phyloP scores from a whole-genome alignment of 2,888 invertebrate genomes.

The Apodemia zela region DNA sequence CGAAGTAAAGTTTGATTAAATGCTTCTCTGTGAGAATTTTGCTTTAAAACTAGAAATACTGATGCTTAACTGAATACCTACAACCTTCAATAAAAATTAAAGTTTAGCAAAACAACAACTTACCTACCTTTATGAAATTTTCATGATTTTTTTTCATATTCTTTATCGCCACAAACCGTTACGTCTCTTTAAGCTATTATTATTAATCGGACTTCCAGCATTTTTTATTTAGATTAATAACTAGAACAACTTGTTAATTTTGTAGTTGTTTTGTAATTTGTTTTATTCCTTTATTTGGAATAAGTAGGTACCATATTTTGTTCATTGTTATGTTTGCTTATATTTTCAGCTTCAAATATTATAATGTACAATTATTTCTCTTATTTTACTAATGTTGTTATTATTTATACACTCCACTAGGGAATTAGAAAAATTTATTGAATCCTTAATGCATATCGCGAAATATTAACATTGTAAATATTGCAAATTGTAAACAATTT shows the following conservation, averaged over 20 bases:
- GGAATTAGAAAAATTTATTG: constrained; percentile 62
- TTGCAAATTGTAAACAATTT: constrained; percentile 40
- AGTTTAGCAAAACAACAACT: too few species aligned
- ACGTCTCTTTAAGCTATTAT: constrained; percentile 14
- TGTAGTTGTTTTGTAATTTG: constrained; percentile 31
- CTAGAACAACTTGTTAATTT: constrained; percentile 17
- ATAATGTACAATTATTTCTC: constrained; percentile 62
- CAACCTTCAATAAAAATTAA: too few species aligned
- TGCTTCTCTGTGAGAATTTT: not conserved
- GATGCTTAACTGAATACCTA: too few species aligned
- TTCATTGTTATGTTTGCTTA: constrained; percentile 75
- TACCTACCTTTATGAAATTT: not conserved
- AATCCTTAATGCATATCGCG: constrained; percentile 61
- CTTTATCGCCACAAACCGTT: constrained; percentile 9
- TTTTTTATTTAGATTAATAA: constrained; percentile 17
- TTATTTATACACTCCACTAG: constrained; percentile 63
- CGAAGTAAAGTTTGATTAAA: not conserved
- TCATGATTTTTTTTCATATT: not conserved
- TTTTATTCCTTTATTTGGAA: constrained; percentile 40
- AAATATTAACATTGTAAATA: constrained; percentile 62
- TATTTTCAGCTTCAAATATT: constrained; percentile 54
- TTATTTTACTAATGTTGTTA: constrained; percentile 61
- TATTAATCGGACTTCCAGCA: constrained; percentile 22
- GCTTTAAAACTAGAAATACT: not conserved
- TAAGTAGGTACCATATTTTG: constrained; percentile 47